Evolutionary conservation across 2,888 invertebrate species (phyloP), one percentile per base, ranked within the genome.

Genomic region (Polyploca ridens): DNA sequence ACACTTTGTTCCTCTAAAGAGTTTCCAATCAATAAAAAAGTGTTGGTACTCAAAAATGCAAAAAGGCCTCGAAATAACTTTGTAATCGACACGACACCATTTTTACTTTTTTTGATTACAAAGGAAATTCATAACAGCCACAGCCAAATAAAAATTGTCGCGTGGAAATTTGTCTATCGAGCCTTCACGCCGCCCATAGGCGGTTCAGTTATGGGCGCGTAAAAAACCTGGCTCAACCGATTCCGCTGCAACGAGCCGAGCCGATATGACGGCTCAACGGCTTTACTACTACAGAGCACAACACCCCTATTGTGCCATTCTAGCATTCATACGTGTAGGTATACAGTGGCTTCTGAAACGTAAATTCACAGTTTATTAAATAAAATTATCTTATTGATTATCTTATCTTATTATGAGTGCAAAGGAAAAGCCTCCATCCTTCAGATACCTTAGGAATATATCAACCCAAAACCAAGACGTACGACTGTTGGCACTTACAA

Each of bases 201-300:
- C 73, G 83, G 82, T 82, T 73, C 81, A 76, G 83, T 85, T 85
- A 86, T 80, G 81, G 83, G 75, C 77, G 82, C 80, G 82, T 81
- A 79, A 84, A 88, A 85, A 80, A 78, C 77, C 72, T 75, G 71
- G 78, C 72, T 78, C 77, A 76, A 77, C 64, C 84, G 79, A 78
- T 77, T 72, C 75, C 72, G 78, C 72, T 77, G 77, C 77, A 78
- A 63, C 75, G 74, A 76, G 66, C 73, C 76, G 71, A 72, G 70
- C 69, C 78, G 82, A 84, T 82, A 83, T 82, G 76, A 78, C 70
- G 78, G 84, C 79, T 79, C 76, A 79, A 72, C 77, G 76, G 79
- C 75, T 83, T 82, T 79, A 63, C 65, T 62, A 35, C 49, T 41
- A 63, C 61, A 62, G 35, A n/a, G 35, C 57, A 35, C 35, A 62